Evolutionary conservation across 2,888 invertebrate species (phyloP), one percentile per base, ranked within the genome.

Genomic region (Eupithecia insigniata): DNA sequence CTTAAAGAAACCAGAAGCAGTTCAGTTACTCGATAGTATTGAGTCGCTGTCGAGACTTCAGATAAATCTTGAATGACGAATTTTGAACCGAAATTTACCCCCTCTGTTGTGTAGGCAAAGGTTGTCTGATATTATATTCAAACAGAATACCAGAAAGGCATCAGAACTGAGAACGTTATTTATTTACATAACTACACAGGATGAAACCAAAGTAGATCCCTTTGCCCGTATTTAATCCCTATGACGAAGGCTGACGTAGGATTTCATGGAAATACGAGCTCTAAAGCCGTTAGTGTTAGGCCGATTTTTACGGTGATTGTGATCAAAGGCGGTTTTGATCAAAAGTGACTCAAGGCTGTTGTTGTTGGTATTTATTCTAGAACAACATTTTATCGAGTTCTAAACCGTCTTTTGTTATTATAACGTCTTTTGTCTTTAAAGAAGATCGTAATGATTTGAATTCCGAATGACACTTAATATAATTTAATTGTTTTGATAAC

Each of bases 201-300:
- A 28, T 60, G 18, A 30, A 60, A 60, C 30, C 60, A 60, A 60
- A 30, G 60, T 30, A 60, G 7, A 60, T 28, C 30, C 60, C 60
- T 60, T 28, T 60, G 30, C 60, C 51, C 51, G 51, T 60, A 28
- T 30, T 28, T 60, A 60, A 60, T 60, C 60, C 30, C 60, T 28
- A 66, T 82, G 82, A 82, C 76, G 77, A 72, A 73, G 79, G 79
- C 74, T 71, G 81, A 80, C 80, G 69, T 73, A 68, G 69, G 67
- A 75, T 74, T 73, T 73, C 75, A 70, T 58, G 58, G 46, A 67
- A 39, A 69, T 66, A n/a, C 61, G 39, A 62, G 32, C 22, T 60
- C 60, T 60, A 60, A 58, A 60, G 60, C 60, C 60, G 60, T 30
- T 22, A 16, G 60, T 28, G 30, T 51, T 51, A 22, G 51, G 51